A percentile compares a stretch with the other conserved stretches of the same genome.
These are phyloP conservation scores for Hirundichthys speculiger DNA, from an alignment of 2,113 vertebrate genomes.

Conservation along the genomic window DNA sequence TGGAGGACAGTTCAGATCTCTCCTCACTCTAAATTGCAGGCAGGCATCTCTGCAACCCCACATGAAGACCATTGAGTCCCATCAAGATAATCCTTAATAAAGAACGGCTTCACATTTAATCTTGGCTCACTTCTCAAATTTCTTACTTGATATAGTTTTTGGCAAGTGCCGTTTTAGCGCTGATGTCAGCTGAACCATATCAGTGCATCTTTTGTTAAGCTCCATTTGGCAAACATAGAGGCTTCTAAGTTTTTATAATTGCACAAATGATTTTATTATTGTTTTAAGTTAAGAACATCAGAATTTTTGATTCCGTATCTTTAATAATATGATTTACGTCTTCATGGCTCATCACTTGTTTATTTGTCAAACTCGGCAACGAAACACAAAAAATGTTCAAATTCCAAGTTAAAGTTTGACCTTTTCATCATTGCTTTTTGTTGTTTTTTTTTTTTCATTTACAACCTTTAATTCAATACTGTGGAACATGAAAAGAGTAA, in stretches of 20 bases:
- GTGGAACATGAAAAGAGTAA: conserved; percentile 20
- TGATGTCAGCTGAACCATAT: conserved; percentile 75
- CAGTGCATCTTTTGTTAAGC: conserved; percentile 76
- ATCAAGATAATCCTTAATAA: conserved; percentile 85
- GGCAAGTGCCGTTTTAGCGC: conserved; percentile 76
- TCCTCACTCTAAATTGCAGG: conserved; percentile 77
- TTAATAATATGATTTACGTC: background rate
- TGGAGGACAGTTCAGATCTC: conserved; percentile 73
- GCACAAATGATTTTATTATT: conserved; percentile 19
- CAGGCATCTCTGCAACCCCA: conserved; percentile 73
- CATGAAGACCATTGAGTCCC: conserved; percentile 75
- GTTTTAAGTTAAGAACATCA: conserved; percentile 5
- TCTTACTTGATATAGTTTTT: conserved; percentile 82
- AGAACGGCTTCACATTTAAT: conserved; percentile 84
- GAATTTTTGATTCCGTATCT: background rate
- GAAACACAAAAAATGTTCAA: too few species aligned
- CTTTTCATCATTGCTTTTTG: conserved; percentile 7
- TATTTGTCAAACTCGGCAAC: too few species aligned
- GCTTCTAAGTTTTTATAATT: conserved; percentile 31
- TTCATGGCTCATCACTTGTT: background rate
- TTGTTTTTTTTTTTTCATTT: background rate
- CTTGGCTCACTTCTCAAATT: conserved; percentile 78
- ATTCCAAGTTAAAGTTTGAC: background rate
- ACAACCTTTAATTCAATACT: conserved; percentile 19
- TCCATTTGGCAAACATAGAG: conserved; percentile 52